These are phyloP conservation scores for Charanyca ferruginea DNA, from an alignment of 2,888 invertebrate species.

Conservation along the genomic window DNA sequence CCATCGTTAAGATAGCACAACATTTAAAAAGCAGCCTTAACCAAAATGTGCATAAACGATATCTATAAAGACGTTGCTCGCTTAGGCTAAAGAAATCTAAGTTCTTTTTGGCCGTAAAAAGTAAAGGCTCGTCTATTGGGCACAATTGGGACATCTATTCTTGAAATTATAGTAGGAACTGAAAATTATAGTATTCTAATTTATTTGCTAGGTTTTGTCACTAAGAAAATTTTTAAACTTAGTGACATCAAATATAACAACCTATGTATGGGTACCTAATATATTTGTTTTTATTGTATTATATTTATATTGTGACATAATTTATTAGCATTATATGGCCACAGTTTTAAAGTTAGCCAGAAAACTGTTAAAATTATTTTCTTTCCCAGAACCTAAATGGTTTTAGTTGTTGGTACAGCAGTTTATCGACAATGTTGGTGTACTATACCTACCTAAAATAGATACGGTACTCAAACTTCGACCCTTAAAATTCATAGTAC, in stretches of 20 bases:
- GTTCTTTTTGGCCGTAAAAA: not conserved
- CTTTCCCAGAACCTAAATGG: not conserved
- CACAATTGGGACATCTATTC: no score
- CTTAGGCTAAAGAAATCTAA: slow-evolving; percentile 4
- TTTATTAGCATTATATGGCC: not conserved
- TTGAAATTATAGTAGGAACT: no score
- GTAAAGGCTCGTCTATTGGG: no score
- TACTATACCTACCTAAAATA: not conserved
- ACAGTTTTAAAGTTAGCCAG: not conserved
- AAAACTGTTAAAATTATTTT: not conserved
- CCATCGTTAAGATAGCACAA: slow-evolving; percentile 52
- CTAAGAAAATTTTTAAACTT: not conserved
- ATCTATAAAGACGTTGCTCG: not conserved
- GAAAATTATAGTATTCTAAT: not conserved
- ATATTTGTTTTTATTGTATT: no score
- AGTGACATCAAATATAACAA: not conserved
- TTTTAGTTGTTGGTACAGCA: not conserved
- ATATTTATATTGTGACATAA: no score
- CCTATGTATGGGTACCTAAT: not conserved
- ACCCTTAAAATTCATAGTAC: slow-evolving; percentile 37
- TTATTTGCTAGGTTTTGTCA: not conserved
- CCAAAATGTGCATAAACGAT: slow-evolving; percentile 30
- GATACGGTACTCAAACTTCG: slow-evolving; percentile 6
- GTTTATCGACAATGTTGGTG: not conserved
- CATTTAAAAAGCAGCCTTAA: slow-evolving; percentile 37